Conservation (phyloP, 2,113 vertebrate species). For the Microtus montanus region DNA sequence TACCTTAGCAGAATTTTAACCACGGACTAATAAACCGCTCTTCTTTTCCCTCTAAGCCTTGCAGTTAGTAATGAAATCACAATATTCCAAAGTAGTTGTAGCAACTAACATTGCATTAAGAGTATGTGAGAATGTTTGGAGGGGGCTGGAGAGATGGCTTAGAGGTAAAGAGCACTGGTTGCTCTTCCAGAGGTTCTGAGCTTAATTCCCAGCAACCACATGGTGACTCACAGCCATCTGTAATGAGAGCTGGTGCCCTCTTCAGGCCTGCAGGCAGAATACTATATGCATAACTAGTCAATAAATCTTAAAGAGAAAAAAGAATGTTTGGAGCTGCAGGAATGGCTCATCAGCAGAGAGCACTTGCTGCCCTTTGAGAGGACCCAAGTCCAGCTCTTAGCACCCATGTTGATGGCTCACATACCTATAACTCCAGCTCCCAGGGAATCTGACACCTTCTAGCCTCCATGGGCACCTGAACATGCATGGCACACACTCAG, state of each 20-base stretch:
- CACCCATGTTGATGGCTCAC: not conserved
- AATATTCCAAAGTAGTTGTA: not conserved
- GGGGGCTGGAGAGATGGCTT: not conserved
- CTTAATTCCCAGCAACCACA: not conserved
- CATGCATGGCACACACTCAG: rapidly evolving
- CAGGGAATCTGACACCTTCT: not conserved
- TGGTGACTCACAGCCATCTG: not conserved
- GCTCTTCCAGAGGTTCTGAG: not conserved
- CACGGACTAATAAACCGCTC: not conserved
- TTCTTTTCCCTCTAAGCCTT: not conserved
- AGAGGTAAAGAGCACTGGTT: not conserved
- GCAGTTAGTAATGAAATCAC: not conserved
- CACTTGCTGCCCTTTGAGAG: not conserved
- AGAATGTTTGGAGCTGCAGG: no score
- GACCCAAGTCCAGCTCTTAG: not conserved
- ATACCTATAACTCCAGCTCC: not conserved
- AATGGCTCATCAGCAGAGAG: no score
- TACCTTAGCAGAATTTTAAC: not conserved
- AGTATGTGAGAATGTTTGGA: not conserved
- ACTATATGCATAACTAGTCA: not conserved
- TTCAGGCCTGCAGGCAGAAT: not conserved
- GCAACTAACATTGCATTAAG: not conserved
- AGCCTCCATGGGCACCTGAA: not conserved
- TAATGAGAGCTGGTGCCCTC: not conserved
- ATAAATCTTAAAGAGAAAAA: not conserved